Percentiles rank a stretch among this genome's conserved stretches.
phyloP scores from a whole-genome alignment of 92 coral and sea anemone species.

The Pocillopora grandis region DNA sequence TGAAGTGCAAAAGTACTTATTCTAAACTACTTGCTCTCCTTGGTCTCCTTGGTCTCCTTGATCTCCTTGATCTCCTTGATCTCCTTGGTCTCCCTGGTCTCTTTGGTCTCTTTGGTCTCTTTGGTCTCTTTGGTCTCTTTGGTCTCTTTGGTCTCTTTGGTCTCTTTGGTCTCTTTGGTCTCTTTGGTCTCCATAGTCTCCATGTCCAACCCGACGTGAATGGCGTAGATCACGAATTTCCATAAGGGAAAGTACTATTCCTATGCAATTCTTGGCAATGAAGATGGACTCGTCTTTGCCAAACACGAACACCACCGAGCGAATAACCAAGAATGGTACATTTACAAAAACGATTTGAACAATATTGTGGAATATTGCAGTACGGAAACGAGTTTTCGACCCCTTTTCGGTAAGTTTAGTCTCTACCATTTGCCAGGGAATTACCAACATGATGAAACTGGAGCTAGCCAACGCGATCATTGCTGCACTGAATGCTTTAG shows the following conservation, averaged over 20 bases:
- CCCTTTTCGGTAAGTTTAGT: neutral
- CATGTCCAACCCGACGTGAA: no score
- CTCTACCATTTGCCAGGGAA: constrained; percentile 42
- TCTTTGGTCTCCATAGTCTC: neutral
- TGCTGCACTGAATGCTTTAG: constrained; percentile 1
- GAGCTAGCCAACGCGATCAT: constrained; percentile 37
- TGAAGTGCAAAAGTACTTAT: neutral
- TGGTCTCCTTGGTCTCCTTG: no score
- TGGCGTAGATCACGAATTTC: neutral
- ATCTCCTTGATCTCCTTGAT: no score
- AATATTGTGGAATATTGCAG: neutral
- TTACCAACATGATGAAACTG: constrained; percentile 26
- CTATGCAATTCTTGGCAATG: constrained; percentile 45
- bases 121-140: neutral
- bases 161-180: no score
- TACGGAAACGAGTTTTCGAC: neutral
- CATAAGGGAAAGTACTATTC: neutral
- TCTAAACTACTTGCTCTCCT: neutral
- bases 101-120: no score
- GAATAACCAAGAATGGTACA: constrained; percentile 32
- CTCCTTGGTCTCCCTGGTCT: no score
- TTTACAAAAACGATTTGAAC: constrained; percentile 16
- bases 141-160: no score
- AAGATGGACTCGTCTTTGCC: constrained; percentile 52
- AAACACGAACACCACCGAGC: constrained; percentile 33